Evolutionary conservation across 2,888 invertebrate species (phyloP).

Genomic region (Melanotus villosus): DNA sequence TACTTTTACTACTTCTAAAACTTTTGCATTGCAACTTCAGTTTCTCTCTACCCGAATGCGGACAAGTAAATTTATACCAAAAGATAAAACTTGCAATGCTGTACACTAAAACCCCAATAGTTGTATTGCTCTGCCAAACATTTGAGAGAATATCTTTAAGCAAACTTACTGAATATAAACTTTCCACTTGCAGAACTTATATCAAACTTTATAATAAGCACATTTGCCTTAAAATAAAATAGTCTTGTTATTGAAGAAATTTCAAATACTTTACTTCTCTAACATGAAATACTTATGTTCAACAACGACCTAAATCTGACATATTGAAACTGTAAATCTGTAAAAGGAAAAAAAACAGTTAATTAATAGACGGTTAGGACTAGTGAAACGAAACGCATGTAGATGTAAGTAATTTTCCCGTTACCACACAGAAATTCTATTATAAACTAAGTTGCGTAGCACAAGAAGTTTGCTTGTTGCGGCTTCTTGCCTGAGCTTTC

Average conservation of each 20-base stretch:
- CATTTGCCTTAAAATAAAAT: background rate
- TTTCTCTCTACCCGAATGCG: no score
- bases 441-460: constrained; percentile 26
- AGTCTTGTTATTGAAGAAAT: no score
- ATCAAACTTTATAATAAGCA: background rate
- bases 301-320: background rate
- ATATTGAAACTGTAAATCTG: background rate
- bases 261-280: no score
- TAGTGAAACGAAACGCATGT: constrained; percentile 12
- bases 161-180: background rate
- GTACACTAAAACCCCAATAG: background rate
- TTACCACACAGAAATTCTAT: constrained; percentile 31
- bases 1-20: no score
- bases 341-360: background rate
- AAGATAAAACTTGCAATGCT: no score
- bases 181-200: background rate
- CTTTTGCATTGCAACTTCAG: no score
- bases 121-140: background rate
- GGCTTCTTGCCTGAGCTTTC: constrained; percentile 37
- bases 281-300: background rate
- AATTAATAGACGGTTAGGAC: background rate
- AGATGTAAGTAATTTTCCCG: constrained; percentile 26
- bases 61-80: no score
- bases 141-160: background rate
- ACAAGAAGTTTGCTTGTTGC: constrained; percentile 31